phyloP scores from a whole-genome alignment of 2,113 vertebrate species.

The Mungos mungo region DNA sequence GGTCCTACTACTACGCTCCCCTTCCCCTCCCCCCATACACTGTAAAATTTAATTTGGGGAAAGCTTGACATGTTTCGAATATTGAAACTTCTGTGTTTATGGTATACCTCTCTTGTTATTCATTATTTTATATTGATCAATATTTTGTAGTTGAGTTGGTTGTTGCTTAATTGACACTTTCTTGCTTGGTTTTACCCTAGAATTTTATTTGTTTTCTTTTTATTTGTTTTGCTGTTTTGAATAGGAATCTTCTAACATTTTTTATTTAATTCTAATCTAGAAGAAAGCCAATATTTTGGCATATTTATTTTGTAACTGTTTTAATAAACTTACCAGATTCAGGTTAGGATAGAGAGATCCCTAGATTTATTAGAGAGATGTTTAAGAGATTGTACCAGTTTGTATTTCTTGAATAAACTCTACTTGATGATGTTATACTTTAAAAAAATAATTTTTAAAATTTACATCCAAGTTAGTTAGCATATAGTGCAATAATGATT shows the following conservation, averaged over 20 bases:
- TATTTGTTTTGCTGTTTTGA: background rate
- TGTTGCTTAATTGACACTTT: background rate
- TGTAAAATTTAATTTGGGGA: background rate
- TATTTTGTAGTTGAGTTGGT: background rate
- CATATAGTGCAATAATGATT: no score
- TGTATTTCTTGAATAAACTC: background rate
- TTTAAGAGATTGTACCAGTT: background rate
- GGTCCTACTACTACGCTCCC: background rate
- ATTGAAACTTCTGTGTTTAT: background rate
- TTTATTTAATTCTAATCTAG: background rate
- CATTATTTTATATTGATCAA: background rate
- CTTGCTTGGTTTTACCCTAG: background rate
- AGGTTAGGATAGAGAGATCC: background rate
- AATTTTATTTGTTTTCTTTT: background rate
- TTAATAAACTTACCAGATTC: background rate
- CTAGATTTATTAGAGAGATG: background rate
- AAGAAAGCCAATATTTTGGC: background rate
- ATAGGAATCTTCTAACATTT: background rate
- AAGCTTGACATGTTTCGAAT: background rate
- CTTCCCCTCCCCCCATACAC: background rate
- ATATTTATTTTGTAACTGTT: background rate
- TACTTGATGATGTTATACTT: background rate
- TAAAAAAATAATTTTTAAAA: no score
- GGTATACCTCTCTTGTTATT: background rate
- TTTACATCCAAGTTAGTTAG: no score